These are phyloP conservation scores for Kobus ellipsiprymnus DNA, from an alignment of 2,113 vertebrate species.

Conservation along the genomic window DNA sequence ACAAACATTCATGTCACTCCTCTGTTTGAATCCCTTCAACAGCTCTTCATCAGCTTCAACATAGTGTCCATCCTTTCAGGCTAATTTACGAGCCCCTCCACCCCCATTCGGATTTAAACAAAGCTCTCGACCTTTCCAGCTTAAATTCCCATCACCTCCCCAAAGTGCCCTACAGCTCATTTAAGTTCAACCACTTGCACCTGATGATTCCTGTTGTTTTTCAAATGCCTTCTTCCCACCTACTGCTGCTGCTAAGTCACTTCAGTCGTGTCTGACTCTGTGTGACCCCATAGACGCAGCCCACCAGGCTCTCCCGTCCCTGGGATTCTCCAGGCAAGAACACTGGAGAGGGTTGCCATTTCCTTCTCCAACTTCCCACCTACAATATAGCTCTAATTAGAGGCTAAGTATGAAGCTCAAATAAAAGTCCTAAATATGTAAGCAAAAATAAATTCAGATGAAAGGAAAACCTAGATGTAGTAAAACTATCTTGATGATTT, in stretches of 20 bases:
- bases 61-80: neutral
- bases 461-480: neutral
- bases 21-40: neutral
- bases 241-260: neutral
- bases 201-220: neutral
- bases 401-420: neutral
- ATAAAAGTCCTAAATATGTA: neutral
- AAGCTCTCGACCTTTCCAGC: neutral
- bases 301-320: too few species aligned
- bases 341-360: too few species aligned
- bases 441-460: neutral
- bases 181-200: neutral
- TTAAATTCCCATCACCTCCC: neutral
- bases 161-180: neutral
- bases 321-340: too few species aligned
- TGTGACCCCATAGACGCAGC: too few species aligned
- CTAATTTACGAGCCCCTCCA: neutral
- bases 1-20: too few species aligned
- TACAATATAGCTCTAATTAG: neutral
- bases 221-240: neutral
- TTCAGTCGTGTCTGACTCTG: too few species aligned
- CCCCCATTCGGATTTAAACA: neutral
- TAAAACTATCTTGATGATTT: neutral
- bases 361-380: neutral
- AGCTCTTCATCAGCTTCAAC: neutral